Base-by-base conservation (phyloP, 2,888 invertebrate genomes). In the Balanococcus diminutus region DNA sequence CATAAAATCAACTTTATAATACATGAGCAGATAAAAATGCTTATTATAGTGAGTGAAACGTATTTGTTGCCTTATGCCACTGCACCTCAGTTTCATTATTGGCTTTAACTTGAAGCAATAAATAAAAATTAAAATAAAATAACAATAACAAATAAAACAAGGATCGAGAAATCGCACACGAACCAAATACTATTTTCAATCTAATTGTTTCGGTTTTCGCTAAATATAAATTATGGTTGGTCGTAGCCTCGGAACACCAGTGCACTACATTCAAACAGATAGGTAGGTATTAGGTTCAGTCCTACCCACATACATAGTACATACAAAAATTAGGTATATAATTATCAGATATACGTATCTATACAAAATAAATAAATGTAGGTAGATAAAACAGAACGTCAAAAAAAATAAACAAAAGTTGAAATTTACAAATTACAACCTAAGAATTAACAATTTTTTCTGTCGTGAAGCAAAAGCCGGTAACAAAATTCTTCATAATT, bases 401-500 rank as follows among this genome's bases (percentile, higher is more conserved):
- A 72, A 5, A 16, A 8, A 61, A 61, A 61, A 61, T 25, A 32
- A 79, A 79, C 72, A 16, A 8, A 36, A 36, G 31, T 56, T 11
- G 22, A 19, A 79, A 79, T 36, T 79, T 67, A 67, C 51, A 51
- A 61, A n/a, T n/a, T 25, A 61, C 72, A 72, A 31, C 32, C 36
- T 36, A 36, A 75, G 28, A n/a, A 31, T 79, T 6, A 22, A 22
- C 19, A 56, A 19, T 22, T 9, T 56, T 56, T 14, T 22, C 56
- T 22, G 5, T 19, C 56, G 22, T 56, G 22, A 83, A 84, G 84
- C 84, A 39, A 39, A 84, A 84, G 84, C 84, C 28, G 36, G 39
- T 84, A 28, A 79, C 46, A 19, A 86, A 81, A 67, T 81, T 79
- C 36, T 88, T 90, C 90, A 96, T 91, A 96, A 92, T 91, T 96